A percentile compares a stretch with the other conserved stretches of the same genome.
Evolutionary conservation across 2,113 vertebrate genomes (phyloP).

Genomic region (Peromyscus leucopus): DNA sequence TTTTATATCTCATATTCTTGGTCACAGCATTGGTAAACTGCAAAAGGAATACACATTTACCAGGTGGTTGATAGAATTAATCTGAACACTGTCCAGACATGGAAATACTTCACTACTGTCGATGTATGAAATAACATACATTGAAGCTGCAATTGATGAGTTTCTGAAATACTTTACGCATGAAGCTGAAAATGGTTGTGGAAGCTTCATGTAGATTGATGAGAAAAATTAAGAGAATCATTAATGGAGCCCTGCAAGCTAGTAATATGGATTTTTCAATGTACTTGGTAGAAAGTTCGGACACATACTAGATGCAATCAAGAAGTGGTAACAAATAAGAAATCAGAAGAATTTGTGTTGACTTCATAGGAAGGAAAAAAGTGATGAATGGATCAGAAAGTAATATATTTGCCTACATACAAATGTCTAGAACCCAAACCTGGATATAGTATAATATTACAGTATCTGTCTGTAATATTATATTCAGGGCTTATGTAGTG

Average conservation of each 20-base stretch:
- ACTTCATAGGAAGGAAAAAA: too few species aligned
- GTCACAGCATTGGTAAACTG: background rate
- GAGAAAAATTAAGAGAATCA: background rate
- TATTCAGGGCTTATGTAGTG: background rate
- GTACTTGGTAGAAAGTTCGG: background rate
- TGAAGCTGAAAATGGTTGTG: background rate
- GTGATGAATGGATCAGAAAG: background rate
- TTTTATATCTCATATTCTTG: background rate
- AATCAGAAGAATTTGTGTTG: background rate
- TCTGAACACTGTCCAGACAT: background rate
- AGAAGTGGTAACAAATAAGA: background rate
- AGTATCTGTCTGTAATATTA: too few species aligned
- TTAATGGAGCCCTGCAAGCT: background rate
- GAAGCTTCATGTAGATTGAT: background rate
- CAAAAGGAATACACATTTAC: accelerated
- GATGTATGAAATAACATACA: background rate
- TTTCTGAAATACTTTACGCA: background rate
- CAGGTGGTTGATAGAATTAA: background rate
- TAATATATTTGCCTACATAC: background rate
- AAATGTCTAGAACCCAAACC: background rate
- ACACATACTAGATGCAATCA: background rate
- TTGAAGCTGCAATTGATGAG: background rate
- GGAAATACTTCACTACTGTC: background rate
- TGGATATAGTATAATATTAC: too few species aligned
- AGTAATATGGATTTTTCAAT: background rate